These are phyloP conservation scores for Netelia fuscicornis DNA, from an alignment of 2,888 invertebrate species.

Conservation along the genomic window DNA sequence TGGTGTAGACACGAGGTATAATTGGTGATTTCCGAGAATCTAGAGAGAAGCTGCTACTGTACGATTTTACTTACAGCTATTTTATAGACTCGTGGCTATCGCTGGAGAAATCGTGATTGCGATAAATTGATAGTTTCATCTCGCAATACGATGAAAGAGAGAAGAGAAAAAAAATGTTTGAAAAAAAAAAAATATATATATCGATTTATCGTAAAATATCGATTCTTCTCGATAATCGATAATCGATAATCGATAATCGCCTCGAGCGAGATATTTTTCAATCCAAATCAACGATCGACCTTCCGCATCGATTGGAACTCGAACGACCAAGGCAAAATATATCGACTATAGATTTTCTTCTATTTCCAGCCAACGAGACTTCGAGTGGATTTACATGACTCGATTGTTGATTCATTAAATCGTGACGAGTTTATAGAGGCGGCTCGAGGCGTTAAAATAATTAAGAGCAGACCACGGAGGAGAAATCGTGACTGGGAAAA, in stretches of 20 bases:
- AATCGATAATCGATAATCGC: too few species aligned
- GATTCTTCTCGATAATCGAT: not conserved
- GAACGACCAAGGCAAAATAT: too few species aligned
- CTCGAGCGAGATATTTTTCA: too few species aligned
- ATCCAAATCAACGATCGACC: too few species aligned
- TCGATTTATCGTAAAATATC: conserved; percentile 4
- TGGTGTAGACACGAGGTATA: conserved; percentile 29
- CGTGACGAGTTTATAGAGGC: conserved; percentile 26
- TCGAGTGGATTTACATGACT: conserved; percentile 15
- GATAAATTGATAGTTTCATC: conserved; percentile 68
- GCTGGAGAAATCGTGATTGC: conserved; percentile 60
- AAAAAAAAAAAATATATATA: conserved; percentile 3
- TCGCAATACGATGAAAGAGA: not conserved
- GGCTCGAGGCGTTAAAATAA: conserved; percentile 51
- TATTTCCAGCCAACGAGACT: not conserved
- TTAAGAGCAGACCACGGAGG: conserved; percentile 43
- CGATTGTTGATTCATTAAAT: conserved; percentile 48
- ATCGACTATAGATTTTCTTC: too few species aligned
- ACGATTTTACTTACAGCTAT: conserved; percentile 45
- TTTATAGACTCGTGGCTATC: conserved; percentile 55
- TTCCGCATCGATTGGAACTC: too few species aligned
- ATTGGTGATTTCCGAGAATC: conserved; percentile 63
- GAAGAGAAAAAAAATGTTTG: not conserved
- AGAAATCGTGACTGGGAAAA: conserved; percentile 60
- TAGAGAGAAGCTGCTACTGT: conserved; percentile 48